Evolutionary conservation across 2,113 vertebrate species (phyloP).

Genomic region (Apistogramma diplotaenia): DNA sequence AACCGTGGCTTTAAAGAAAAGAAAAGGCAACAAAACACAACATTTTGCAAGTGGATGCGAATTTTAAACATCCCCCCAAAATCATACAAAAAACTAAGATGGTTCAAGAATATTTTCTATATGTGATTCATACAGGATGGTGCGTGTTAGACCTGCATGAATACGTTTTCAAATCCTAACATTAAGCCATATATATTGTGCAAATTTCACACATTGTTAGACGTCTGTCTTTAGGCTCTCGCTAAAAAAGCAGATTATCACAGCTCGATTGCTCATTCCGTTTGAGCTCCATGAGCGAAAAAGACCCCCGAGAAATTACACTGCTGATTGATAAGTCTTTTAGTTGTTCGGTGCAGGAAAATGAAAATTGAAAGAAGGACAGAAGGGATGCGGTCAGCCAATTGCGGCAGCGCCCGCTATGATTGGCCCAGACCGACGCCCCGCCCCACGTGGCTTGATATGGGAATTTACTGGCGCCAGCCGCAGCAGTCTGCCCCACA

Average conservation of each 20-base stretch:
- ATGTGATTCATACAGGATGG: neutral
- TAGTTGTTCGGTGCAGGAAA: conserved; percentile 54
- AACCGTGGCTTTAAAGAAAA: neutral
- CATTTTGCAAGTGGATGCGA: neutral
- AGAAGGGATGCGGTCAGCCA: conserved; percentile 76
- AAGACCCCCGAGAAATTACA: conserved; percentile 62
- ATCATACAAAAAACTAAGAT: neutral
- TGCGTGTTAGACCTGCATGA: neutral
- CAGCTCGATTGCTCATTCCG: conserved; percentile 44
- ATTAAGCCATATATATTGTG: neutral
- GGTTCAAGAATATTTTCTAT: neutral
- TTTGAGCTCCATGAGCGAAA: conserved; percentile 45
- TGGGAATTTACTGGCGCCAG: conserved; percentile 95
- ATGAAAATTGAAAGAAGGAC: conserved; percentile 68
- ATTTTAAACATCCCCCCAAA: neutral
- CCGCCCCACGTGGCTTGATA: conserved; percentile 87
- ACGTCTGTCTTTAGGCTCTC: conserved; percentile 29
- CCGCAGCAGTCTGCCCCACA: conserved; percentile 82
- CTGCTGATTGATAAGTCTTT: conserved; percentile 75
- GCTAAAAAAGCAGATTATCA: conserved; percentile 52
- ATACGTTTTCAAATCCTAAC: neutral
- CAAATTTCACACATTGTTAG: conserved; percentile 3
- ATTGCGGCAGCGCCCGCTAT: conserved; percentile 71
- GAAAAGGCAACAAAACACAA: neutral
- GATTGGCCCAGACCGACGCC: conserved; percentile 79